Base-by-base conservation (phyloP, 2,113 vertebrate species). In the Nothobranchius furzeri region DNA sequence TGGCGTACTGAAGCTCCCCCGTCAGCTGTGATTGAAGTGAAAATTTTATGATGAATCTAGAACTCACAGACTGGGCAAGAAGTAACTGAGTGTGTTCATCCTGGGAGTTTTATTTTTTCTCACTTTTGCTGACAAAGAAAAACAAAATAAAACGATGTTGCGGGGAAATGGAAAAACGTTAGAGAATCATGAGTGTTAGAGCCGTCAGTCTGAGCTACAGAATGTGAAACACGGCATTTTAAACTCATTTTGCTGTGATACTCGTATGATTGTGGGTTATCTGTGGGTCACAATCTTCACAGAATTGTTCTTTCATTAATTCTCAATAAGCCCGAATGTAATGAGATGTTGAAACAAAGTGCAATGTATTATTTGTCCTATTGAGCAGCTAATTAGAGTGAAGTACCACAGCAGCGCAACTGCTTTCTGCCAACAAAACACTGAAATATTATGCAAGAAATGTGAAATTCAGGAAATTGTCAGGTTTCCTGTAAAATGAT, bases 331-430 rank as follows among this genome's bases (percentile, higher is more conserved):
- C n/a, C 11, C 9, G 6, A 7, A 2, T 1, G 56, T 56, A 7
- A 14, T 48, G 1, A 12, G 50, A 56, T 52, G 17, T 30, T 1
- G 50, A 37, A 62, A 62, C 58, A 66, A 71, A 40, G 51, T 30
- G 10, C 4, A 13, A 40, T 7, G 10, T 14, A 24, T n/a, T 46
- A 3, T 1, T 59, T 30, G 40, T 46, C 43, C 12, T 46, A 61
- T 51, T 36, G 57, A 52, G 62, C 37, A 43, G 66, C 57, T 66
- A 48, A 67, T 79, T 75, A 54, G 13, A 63, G 61, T 46, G 0
- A 36, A 60, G 51, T 60, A 30, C 12, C 3, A 35, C 13, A 64
- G 60, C 36, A 36, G 15, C 40, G 30, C 6, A 36, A 37, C 6
- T 43, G 42, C 1, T 60, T 49, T 25, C 3, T 56, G 50, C 4